Base-by-base conservation (phyloP, 1,140 invertebrate genomes). In the Brachionus calyciflorus region DNA sequence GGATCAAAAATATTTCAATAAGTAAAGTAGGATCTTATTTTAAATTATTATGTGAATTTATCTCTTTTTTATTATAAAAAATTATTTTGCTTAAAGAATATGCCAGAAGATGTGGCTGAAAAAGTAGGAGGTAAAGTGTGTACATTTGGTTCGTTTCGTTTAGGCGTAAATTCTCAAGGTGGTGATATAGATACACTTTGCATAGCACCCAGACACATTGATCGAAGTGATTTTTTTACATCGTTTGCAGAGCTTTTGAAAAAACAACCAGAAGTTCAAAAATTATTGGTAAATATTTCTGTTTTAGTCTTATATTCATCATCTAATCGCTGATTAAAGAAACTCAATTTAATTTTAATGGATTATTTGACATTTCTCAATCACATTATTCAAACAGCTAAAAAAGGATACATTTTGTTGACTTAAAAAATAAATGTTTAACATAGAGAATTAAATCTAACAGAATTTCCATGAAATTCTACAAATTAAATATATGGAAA, bases 171-270 rank as follows among this genome's bases (percentile, higher is more conserved):
- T 84, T 94, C 86, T 3, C 86, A 87, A 85, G 94, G 96, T 51
- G 96, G 96, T 80, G 97, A 99, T 90, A 99, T 99, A 82, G 97
- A 99, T 87, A 96, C 96, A 0, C 84, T 99, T 0, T 98, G 95
- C 87, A 94, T 99, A 40, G 95, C 93, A 28, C 97, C 97, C 2
- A 88, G 94, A 77, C 96, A 99, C 84, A 92, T 99, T 55, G 91
- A 93, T 80, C 88, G 97, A 55, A 83, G 87, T 0, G 97, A 99
- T 85, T 99, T 98, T 85, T 99, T 99, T 84, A 87, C 89, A 10
- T 91, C 92, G 0, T 99, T 99, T 85, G 92, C 91, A 84, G 92
- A 98, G 60, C 86, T 96, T 55, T 86, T 99, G 2, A 93, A 92
- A 83, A 86, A 90, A 80, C 92, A 95, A 81, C 86, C 89, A 7